Percentiles rank a stretch among this genome's conserved stretches.
Conservation (phyloP, 2,113 vertebrate genomes). For the Bungarus multicinctus region DNA sequence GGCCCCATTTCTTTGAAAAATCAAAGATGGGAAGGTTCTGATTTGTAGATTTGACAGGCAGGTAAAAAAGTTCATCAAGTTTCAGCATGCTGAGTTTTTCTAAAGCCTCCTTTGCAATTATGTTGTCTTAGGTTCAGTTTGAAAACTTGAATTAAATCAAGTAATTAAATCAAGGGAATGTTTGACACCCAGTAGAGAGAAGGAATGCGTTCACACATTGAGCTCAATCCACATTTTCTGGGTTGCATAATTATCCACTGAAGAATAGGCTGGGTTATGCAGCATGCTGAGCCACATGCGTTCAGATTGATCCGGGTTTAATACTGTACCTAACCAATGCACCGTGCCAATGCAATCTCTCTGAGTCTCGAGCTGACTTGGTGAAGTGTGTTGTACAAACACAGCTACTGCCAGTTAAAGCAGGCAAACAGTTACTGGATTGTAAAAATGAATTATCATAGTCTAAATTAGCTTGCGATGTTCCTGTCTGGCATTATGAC, state of each 20-base stretch:
- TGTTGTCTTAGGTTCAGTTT: too few relatives aligned
- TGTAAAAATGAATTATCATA: background rate
- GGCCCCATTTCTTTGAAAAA: background rate
- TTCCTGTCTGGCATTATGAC: background rate
- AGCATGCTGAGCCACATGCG: accelerated
- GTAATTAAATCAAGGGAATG: background rate
- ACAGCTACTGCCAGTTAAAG: background rate
- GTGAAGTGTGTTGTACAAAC: background rate
- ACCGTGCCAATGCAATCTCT: background rate
- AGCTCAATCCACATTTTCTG: background rate
- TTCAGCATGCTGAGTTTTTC: background rate
- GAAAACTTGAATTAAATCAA: background rate
- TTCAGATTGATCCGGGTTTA: background rate
- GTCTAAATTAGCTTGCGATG: background rate
- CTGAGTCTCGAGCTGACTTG: background rate
- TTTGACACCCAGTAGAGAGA: background rate
- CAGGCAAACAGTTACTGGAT: background rate
- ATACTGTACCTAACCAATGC: background rate
- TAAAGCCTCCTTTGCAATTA: background rate
- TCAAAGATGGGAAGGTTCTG: background rate
- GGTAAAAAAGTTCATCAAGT: background rate
- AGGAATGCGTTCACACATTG: background rate
- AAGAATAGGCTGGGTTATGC: background rate
- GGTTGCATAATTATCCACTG: background rate
- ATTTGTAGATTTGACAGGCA: background rate